Conservation (phyloP, 2,797 vertebrate genomes). For the Sebastes alutus region DNA sequence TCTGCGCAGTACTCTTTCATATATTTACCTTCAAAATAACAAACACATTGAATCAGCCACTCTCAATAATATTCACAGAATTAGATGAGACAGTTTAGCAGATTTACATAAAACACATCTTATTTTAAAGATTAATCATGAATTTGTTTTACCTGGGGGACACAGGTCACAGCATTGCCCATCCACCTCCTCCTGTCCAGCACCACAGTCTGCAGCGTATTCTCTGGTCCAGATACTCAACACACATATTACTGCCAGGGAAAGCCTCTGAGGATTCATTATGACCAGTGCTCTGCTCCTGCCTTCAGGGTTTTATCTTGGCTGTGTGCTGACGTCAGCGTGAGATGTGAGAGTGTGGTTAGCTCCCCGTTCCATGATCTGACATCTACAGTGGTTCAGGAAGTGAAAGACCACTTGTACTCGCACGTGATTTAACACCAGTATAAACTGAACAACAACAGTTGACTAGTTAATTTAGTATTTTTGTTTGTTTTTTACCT, state of each 20-base stretch:
- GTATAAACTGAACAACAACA: background rate
- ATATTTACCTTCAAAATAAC: conserved; percentile 58
- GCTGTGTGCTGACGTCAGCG: conserved; percentile 48
- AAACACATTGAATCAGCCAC: background rate
- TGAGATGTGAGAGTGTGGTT: conserved; percentile 10
- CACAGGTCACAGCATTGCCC: conserved; percentile 68
- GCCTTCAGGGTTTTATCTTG: conserved; percentile 46
- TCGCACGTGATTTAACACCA: background rate
- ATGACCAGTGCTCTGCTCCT: conserved; percentile 13
- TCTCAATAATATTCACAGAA: background rate
- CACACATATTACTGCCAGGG: background rate
- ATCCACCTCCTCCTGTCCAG: accelerated
- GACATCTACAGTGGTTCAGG: background rate
- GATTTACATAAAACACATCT: background rate
- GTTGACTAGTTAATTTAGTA: background rate
- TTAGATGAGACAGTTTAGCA: background rate
- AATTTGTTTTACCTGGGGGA: conserved; percentile 71
- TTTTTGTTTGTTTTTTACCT: background rate
- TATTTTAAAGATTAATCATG: background rate
- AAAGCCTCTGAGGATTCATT: conserved; percentile 42
- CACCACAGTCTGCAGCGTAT: conserved; percentile 3
- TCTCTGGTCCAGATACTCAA: conserved; percentile 19
- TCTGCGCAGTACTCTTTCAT: conserved; percentile 30
- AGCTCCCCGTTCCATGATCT: background rate
- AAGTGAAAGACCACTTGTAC: conserved; percentile 53